Evolutionary conservation across 2,113 vertebrate genomes (phyloP).

Genomic region (Deroptyus accipitrinus): DNA sequence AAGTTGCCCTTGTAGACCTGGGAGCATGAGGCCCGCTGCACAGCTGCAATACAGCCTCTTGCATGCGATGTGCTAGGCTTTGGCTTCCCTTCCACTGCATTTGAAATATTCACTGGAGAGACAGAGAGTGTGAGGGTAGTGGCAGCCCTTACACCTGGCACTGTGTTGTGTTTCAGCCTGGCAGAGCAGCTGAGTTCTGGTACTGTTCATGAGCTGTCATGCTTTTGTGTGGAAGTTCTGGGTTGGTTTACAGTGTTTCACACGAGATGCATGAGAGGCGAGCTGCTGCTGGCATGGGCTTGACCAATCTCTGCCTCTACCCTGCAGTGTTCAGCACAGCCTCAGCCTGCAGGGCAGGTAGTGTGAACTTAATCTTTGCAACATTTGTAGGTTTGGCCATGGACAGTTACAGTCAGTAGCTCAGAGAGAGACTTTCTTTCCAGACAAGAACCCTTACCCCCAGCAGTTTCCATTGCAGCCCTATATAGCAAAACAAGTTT

Average conservation of each 20-base stretch:
- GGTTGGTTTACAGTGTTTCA: neutral
- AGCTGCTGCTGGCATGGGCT: neutral
- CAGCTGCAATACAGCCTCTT: neutral
- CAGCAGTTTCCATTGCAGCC: neutral
- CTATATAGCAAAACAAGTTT: neutral
- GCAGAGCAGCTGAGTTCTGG: neutral
- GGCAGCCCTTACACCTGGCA: neutral
- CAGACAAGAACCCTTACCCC: accelerated
- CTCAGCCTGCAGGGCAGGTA: neutral
- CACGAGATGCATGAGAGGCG: neutral
- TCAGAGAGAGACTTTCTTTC: neutral
- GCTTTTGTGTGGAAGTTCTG: neutral
- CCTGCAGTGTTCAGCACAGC: accelerated
- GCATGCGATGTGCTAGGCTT: neutral
- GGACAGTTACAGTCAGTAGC: neutral
- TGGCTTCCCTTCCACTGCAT: neutral
- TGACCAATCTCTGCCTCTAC: neutral
- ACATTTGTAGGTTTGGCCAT: neutral
- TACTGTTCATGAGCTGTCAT: neutral
- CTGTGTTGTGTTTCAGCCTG: neutral
- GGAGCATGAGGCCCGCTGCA: neutral
- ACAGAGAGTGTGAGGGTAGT: neutral
- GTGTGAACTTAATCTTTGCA: neutral
- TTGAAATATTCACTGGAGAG: neutral
- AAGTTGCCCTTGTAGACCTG: neutral